phyloP scores from a whole-genome alignment of 2,113 vertebrate genomes.

The Dromiciops gliroides region DNA sequence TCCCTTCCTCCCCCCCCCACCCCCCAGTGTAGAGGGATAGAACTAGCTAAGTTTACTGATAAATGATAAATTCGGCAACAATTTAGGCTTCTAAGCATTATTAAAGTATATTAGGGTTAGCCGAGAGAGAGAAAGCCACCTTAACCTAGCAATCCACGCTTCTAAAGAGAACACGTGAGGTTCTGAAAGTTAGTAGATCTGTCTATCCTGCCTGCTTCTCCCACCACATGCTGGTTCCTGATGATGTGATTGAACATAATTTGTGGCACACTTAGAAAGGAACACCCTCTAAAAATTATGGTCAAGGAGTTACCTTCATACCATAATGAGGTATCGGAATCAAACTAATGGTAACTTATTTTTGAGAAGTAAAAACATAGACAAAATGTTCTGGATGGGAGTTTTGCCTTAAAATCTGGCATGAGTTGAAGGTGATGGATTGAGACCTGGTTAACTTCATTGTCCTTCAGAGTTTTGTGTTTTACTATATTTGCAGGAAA shows the following conservation, averaged over 20 bases:
- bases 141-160: too few relatives aligned
- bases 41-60: too few relatives aligned
- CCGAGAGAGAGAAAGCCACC: too few relatives aligned
- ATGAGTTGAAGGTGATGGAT: not conserved
- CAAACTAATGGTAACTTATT: not conserved
- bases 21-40: too few relatives aligned
- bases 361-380: not conserved
- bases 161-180: too few relatives aligned
- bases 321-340: not conserved
- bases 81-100: too few relatives aligned
- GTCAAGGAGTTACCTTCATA: not conserved
- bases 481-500: not conserved
- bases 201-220: too few relatives aligned
- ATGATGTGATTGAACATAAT: not conserved
- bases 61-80: too few relatives aligned
- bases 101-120: too few relatives aligned
- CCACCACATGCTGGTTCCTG: too few relatives aligned
- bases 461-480: not conserved
- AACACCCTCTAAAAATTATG: not conserved
- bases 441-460: not conserved
- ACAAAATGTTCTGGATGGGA: not conserved
- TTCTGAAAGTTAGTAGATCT: too few relatives aligned
- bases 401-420: slow-evolving; percentile 8
- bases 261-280: not conserved
- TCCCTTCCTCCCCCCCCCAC: too few relatives aligned